A percentile compares a stretch with the other conserved stretches of the same genome.
phyloP scores from a whole-genome alignment of 2,113 vertebrate genomes.

The Nannospalax galili region DNA sequence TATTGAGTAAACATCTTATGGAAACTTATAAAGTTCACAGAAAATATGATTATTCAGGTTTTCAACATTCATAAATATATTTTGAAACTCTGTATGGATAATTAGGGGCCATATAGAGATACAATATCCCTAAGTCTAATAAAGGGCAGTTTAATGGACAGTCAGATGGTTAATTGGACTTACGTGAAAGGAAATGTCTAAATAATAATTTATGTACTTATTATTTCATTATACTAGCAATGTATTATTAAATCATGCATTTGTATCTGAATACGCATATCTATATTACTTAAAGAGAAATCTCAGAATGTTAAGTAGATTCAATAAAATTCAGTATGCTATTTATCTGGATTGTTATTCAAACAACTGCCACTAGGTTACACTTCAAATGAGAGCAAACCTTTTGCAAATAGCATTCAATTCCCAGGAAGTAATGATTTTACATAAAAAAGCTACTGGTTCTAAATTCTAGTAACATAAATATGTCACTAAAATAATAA shows the following conservation, averaged over 20 bases:
- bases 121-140: background rate
- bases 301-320: background rate
- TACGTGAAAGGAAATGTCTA: background rate
- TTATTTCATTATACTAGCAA: background rate
- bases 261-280: background rate
- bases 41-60: background rate
- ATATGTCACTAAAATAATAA: constrained; percentile 74
- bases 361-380: constrained; percentile 51
- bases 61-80: background rate
- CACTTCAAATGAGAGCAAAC: constrained; percentile 66
- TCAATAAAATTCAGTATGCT: background rate
- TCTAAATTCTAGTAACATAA: constrained; percentile 64
- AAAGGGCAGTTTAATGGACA: background rate
- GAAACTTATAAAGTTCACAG: constrained; percentile 5
- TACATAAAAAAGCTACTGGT: constrained; percentile 57
- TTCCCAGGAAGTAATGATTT: constrained; percentile 60
- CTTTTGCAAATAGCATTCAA: constrained; percentile 16
- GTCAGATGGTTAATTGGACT: background rate
- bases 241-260: constrained; percentile 22
- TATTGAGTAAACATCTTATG: background rate
- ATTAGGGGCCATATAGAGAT: background rate
- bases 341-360: constrained; percentile 23
- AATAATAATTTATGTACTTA: background rate
- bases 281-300: background rate
- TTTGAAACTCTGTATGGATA: background rate